A percentile compares a stretch with the other conserved stretches of the same genome.
These are phyloP conservation scores for Pygathrix nemaeus DNA, from an alignment of 2,113 vertebrate genomes.

Conservation along the genomic window DNA sequence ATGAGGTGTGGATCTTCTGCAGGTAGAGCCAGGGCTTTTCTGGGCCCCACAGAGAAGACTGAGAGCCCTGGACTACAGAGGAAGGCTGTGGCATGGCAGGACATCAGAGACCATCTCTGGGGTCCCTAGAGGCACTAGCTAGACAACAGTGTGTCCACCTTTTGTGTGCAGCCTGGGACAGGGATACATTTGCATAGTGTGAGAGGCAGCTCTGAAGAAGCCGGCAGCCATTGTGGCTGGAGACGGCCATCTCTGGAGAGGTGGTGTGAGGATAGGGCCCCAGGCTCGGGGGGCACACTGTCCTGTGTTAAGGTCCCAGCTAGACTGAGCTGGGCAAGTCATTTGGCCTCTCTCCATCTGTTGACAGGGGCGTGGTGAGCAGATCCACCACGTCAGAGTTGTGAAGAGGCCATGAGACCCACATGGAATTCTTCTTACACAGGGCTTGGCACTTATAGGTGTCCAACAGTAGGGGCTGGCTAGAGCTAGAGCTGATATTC, in stretches of 20 bases:
- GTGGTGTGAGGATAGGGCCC: not conserved
- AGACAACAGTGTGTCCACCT: not conserved
- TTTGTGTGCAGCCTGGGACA: not conserved
- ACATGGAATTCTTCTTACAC: not conserved
- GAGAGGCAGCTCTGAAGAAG: not conserved
- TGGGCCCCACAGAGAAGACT: not conserved
- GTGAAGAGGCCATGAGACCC: not conserved
- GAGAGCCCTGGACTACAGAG: not conserved
- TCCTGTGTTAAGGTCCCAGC: not conserved
- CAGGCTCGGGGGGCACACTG: no score
- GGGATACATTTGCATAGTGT: not conserved
- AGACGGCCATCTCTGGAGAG: not conserved
- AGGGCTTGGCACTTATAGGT: not conserved
- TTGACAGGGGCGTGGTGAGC: not conserved
- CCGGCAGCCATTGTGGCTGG: not conserved
- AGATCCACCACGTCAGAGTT: not conserved
- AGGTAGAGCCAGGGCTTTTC: not conserved
- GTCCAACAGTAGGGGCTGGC: not conserved
- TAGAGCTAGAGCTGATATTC: not conserved
- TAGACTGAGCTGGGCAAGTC: not conserved
- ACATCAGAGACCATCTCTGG: not conserved
- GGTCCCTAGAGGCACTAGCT: not conserved
- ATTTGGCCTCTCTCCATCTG: not conserved
- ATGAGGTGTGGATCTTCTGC: not conserved
- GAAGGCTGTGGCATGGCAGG: not conserved